phyloP scores from a whole-genome alignment of 2,113 vertebrate species.

The Oceanodroma tethys region DNA sequence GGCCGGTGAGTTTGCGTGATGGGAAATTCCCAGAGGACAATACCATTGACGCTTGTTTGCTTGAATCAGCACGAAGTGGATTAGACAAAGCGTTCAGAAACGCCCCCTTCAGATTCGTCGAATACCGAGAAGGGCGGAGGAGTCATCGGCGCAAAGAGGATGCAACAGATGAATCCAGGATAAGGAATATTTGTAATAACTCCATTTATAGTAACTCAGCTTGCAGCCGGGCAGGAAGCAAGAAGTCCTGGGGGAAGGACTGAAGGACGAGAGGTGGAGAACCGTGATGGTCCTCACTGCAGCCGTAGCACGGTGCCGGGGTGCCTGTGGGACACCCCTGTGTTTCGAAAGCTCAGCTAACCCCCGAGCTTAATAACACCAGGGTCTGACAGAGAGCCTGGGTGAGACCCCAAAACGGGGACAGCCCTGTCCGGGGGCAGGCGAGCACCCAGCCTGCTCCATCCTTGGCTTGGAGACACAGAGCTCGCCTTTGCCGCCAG shows the following conservation, averaged over 20 bases:
- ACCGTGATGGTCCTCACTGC: rapidly evolving
- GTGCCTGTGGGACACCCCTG: rapidly evolving
- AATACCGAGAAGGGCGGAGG: background rate
- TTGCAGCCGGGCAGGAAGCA: background rate
- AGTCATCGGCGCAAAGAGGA: background rate
- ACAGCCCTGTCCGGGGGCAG: background rate
- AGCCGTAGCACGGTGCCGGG: rapidly evolving
- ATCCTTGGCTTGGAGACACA: background rate
- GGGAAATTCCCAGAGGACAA: background rate
- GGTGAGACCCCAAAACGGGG: background rate
- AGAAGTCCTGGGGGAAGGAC: background rate
- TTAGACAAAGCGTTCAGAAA: rapidly evolving
- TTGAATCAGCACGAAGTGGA: background rate
- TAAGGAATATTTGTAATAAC: background rate
- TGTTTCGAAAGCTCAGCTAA: background rate
- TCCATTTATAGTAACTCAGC: background rate
- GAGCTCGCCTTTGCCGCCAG: background rate
- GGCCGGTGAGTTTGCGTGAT: background rate
- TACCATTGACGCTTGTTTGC: background rate
- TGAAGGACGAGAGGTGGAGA: background rate
- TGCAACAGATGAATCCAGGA: background rate
- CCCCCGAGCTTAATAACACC: background rate
- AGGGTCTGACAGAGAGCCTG: background rate
- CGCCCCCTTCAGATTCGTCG: rapidly evolving
- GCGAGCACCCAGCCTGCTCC: background rate